These are phyloP conservation scores for Chaetodon trifasciatus DNA, from an alignment of 2,797 vertebrate species.

Conservation along the genomic window DNA sequence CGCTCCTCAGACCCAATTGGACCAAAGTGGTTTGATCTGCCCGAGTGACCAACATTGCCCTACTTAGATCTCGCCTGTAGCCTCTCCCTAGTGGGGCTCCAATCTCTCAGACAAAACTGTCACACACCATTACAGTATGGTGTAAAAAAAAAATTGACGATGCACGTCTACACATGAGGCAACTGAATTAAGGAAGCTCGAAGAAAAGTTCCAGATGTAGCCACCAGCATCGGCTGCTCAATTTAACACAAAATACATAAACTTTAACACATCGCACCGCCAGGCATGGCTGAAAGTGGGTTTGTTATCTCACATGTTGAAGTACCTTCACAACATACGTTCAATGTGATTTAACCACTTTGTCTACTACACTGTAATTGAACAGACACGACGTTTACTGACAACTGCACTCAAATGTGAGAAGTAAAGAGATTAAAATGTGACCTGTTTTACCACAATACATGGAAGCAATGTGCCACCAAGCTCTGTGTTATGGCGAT, in stretches of 20 bases:
- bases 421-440: slow-evolving; percentile 71
- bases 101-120: slow-evolving; percentile 82
- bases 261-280: slow-evolving; percentile 16
- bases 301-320: slow-evolving; percentile 3
- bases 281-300: not conserved
- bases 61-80: not conserved
- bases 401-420: slow-evolving; percentile 60
- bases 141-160: slow-evolving; percentile 22
- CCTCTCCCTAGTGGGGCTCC: slow-evolving; percentile 32
- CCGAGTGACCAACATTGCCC: not conserved
- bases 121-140: slow-evolving; percentile 54
- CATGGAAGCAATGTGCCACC: slow-evolving; percentile 51
- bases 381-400: slow-evolving; percentile 50
- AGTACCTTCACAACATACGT: not conserved
- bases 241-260: slow-evolving; percentile 1
- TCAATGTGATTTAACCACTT: slow-evolving; percentile 51
- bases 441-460: slow-evolving; percentile 77
- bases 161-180: not conserved
- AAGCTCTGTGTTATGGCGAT: slow-evolving; percentile 58
- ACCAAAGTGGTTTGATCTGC: slow-evolving; percentile 17
- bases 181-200: not conserved
- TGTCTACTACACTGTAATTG: slow-evolving; percentile 48
- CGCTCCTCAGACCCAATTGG: not conserved
- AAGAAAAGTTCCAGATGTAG: not conserved
- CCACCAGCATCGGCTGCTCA: not conserved